Percentiles rank a stretch among this genome's conserved stretches.
Conservation (phyloP, 2,113 vertebrate species). For the Chascanopsetta lugubris region DNA sequence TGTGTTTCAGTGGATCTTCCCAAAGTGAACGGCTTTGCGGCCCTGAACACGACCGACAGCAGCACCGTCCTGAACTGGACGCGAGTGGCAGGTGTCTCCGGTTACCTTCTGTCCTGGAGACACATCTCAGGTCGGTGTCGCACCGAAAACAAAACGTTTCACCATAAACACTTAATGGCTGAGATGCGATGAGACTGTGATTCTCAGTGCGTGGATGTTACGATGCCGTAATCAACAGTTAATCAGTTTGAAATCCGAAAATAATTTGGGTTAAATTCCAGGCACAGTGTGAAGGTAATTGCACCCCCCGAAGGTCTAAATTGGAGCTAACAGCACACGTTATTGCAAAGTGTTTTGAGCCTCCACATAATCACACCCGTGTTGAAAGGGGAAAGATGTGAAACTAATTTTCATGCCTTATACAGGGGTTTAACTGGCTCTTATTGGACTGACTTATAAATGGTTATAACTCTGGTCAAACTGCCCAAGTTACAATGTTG, state of each 20-base stretch:
- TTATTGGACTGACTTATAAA: neutral
- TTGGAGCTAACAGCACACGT: neutral
- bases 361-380: constrained; percentile 4
- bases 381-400: constrained; percentile 6
- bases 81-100: constrained; percentile 78
- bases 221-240: neutral
- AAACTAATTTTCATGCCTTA: neutral
- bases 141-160: neutral
- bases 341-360: constrained; percentile 27
- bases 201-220: neutral
- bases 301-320: neutral
- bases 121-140: constrained; percentile 83
- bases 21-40: constrained; percentile 78
- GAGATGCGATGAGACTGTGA: no score
- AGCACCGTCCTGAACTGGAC: constrained; percentile 83
- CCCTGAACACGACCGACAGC: constrained; percentile 75
- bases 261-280: neutral
- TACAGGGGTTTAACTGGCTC: neutral
- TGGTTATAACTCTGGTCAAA: neutral
- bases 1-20: constrained; percentile 82
- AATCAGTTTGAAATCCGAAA: neutral
- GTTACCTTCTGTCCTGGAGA: constrained; percentile 82
- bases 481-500: no score
- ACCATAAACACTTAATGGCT: no score
- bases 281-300: neutral